Base-by-base conservation (phyloP, 2,888 invertebrate genomes). In the Achlya flavicornis region DNA sequence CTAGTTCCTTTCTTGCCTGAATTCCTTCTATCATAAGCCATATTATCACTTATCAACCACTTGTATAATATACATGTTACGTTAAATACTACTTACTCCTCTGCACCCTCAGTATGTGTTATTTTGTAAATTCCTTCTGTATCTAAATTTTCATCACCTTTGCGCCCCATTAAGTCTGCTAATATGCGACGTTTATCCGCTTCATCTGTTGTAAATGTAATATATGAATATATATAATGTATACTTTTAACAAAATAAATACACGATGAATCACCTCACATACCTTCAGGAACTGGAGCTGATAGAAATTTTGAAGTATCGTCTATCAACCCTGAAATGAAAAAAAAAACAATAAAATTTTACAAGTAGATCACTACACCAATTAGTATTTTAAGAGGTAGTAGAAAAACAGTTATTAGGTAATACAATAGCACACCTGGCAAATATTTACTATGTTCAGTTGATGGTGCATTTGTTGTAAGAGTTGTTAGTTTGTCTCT, bases 281-380 rank as follows among this genome's bases (percentile, higher is more conserved):
- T 77, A 88, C 88, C 87, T 61, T 88, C 83, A 0, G 90, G 89
- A 43, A 77, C 38, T 5, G 91, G 88, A 4, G 75, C 61, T 7
- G 90, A 72, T 58, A 91, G 73, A 73, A 82, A 91, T 66, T 88
- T 88, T 0, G 91, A 76, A 8, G 83, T 69, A 11, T 88, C 86
- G 0, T 90, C 90, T 32, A 90, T 69, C n/a, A 90, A 62, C 3
- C 73, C 90, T 90, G 72, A 48, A 74, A 69, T 26, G 64, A 70
- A 46, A n/a, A 46, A 46, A n/a, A 46, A 46, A n/a, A n/a, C n/a
- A 46, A 5, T 35, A 35, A 35, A 35, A 6, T 35, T 35, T 35
- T 35, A 35, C 35, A 1, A 4, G 35, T 35, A 4, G 35, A 35
- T 35, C 7, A 35, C 5, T 4, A 6, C 7, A 35, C 0, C 7